Base-by-base conservation (phyloP, 2,888 invertebrate genomes). In the Orthosia cruda region DNA sequence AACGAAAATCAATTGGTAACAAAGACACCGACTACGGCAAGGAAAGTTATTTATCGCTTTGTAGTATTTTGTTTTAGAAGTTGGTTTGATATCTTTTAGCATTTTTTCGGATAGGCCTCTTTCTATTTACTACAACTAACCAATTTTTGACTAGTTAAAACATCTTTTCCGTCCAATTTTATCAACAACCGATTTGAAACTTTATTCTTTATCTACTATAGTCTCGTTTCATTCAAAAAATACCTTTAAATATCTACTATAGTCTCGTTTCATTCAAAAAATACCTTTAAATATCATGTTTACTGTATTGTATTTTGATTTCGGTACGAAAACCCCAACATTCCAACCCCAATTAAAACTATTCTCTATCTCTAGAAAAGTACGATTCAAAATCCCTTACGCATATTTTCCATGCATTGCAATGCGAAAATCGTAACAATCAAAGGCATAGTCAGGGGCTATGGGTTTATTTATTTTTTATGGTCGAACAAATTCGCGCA, bases 391-490 rank as follows among this genome's bases (percentile, higher is more conserved):
- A 68, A 52, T 69, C 47, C 58, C 1, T 50, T 32, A 11, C 52
- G 49, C 23, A 0, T 0, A 18, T 66, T 67, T 63, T 18, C 54
- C 50, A 65, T 75, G 74, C 77, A 67, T 71, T 77, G 86, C 73
- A 82, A 88, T 86, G 76, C 58, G 57, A 23, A 77, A 74, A 84
- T 82, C 71, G 71, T 77, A 82, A 84, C 80, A 83, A 88, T 86
- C 88, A 89, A 91, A 90, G 76, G 83, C 77, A 88, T 90, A 88
- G 89, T 90, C 88, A 84, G 85, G 88, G 89, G 85, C 65, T 83
- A 81, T 81, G 83, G 81, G 87, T 92, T 92, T 94, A 94, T 95
- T 94, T 95, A 93, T 94, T 93, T 92, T 94, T 93, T 92, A 94
- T 92, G 94, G 93, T 92, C 89, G 92, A 92, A 91, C 90, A 92